Evolutionary conservation across 35 echinoderm and acorn worm species (phyloP).

Genomic region (Diadema setosum): DNA sequence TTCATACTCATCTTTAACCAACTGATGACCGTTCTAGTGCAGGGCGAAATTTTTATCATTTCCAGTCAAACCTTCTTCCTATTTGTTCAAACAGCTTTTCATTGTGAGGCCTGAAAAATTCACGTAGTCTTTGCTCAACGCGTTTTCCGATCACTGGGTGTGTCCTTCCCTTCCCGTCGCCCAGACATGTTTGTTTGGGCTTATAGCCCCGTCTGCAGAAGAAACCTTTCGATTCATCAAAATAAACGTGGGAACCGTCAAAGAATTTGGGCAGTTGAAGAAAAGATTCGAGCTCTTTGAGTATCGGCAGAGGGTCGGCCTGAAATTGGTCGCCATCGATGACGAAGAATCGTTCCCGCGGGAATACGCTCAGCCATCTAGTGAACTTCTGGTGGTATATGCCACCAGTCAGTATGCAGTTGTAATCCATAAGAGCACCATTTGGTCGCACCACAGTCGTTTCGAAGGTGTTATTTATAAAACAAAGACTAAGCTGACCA

Average conservation of each 20-base stretch:
- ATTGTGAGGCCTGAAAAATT: too few relatives aligned
- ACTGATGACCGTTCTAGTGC: too few relatives aligned
- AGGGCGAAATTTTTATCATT: too few relatives aligned
- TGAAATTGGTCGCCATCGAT: slow-evolving; percentile 30
- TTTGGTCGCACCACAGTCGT: slow-evolving; percentile 55
- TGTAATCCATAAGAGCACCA: slow-evolving; percentile 34
- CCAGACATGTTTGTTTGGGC: background rate
- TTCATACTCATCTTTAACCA: too few relatives aligned
- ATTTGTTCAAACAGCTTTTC: too few relatives aligned
- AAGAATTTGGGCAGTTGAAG: background rate
- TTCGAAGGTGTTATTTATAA: slow-evolving; percentile 60
- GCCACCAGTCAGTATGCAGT: slow-evolving; percentile 46
- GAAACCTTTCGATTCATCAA: background rate
- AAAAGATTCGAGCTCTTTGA: slow-evolving; percentile 20
- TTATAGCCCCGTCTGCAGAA: background rate
- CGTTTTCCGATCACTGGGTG: background rate
- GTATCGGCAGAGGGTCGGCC: background rate
- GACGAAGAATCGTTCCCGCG: slow-evolving; percentile 38
- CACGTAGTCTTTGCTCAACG: too few relatives aligned
- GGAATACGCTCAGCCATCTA: slow-evolving; percentile 46
- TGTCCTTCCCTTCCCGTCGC: background rate
- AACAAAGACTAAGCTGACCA: background rate
- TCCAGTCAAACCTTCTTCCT: too few relatives aligned
- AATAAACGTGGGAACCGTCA: background rate
- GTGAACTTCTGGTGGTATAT: slow-evolving; percentile 43